phyloP scores from a whole-genome alignment of 2,888 invertebrate genomes.

The Calephelis perditalis region DNA sequence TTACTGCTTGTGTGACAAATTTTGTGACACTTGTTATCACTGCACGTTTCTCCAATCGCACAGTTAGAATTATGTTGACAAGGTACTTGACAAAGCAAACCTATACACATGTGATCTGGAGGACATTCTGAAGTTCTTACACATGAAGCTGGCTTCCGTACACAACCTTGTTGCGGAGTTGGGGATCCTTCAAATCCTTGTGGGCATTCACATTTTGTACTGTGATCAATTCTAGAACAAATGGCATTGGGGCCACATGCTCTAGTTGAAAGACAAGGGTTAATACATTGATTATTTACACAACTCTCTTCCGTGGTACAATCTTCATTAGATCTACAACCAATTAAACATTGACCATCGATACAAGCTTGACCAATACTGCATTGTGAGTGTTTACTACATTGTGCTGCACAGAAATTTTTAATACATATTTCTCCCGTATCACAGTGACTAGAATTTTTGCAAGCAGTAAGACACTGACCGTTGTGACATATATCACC shows the following conservation, averaged over 20 bases:
- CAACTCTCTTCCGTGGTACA: conserved; percentile 88
- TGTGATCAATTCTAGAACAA: conserved; percentile 86
- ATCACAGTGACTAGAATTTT: conserved; percentile 87
- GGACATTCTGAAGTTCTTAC: conserved; percentile 85
- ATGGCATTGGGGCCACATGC: conserved; percentile 91
- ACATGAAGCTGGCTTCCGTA: conserved; percentile 87
- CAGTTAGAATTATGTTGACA: conserved; percentile 86
- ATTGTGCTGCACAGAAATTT: conserved; percentile 88
- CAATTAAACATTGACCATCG: conserved; percentile 87
- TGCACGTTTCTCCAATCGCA: conserved; percentile 91
- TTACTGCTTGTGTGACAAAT: conserved; percentile 94
- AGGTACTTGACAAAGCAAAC: conserved; percentile 86
- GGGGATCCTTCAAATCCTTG: conserved; percentile 92
- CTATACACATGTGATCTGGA: conserved; percentile 86
- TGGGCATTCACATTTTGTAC: conserved; percentile 88
- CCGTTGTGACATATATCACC: conserved; percentile 88
- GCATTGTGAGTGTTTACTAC: conserved; percentile 90
- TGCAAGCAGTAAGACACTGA: conserved; percentile 90
- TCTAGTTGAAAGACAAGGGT: conserved; percentile 87
- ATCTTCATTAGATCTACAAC: conserved; percentile 90
- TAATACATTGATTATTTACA: conserved; percentile 88
- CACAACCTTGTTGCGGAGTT: conserved; percentile 92
- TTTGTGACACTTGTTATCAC: conserved; percentile 87
- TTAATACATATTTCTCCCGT: conserved; percentile 87
- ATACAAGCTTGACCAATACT: conserved; percentile 88